Base-by-base conservation (phyloP, 30 jellyfish, hydroid and myxozoan genomes). In the Pelagia noctiluca region DNA sequence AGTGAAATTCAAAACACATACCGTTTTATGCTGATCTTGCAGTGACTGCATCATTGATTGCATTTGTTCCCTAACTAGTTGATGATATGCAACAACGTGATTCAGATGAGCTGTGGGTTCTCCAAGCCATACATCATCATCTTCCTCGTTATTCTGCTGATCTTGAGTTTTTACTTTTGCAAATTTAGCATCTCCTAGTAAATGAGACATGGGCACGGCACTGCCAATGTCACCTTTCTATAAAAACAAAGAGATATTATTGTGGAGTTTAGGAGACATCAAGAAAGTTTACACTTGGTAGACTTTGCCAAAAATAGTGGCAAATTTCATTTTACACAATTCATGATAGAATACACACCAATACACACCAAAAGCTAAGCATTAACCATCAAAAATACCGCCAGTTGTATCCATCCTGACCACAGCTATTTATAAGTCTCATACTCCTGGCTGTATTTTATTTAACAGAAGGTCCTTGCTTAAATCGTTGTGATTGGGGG, bases 41-140 rank as follows among this genome's bases (percentile, higher is more conserved):
- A 94, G 75, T n/a, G 89, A 31, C 21, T 67, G 73, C 33, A 76
- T 69, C 94, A 88, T 87, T 50, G 99, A 71, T 62, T 83, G 94
- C 99, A 94, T 94, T 66, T 94, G 99, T 38, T 94, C 99, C 54
- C 97, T 75, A 34, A 94, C 99, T 0, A 94, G 95, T 32, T 94
- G 99, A 37, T 94, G 99, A 79, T 94, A 94, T 0, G 99, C 99
- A 26, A 86, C 96, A 61, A 94, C 99, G 66, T 94, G 99, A 65
- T 88, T 94, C 38, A 94, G 64, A 64, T 94, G 99, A 21, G 99
- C 99, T 0, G 99, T 88, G 16, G 99, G 99, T 88, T 94, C 99
- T 36, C 99, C 99, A n/a, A 94, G 96, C 99, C 99, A 94, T 1
- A 94, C 85, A 13, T 94, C 99, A 60, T 92, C 98, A 81, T 93